Conservation (phyloP, 2,888 invertebrate genomes). For the Odontothrips loti region DNA sequence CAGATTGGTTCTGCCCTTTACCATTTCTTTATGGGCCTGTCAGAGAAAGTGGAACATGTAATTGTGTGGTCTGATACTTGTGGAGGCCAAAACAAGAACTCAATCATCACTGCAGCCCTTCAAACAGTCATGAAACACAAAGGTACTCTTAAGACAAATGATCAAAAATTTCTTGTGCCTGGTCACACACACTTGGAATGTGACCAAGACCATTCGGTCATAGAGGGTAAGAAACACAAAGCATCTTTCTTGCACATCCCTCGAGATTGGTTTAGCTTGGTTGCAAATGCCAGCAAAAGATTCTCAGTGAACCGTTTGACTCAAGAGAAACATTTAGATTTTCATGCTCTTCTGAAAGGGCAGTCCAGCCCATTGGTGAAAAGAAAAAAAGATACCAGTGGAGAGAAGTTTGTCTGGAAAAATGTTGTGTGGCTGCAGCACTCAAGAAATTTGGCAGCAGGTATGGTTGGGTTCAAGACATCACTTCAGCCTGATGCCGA, state of each 20-base stretch:
- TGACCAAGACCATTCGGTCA: neutral
- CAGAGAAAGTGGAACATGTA: conserved; percentile 23
- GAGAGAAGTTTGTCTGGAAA: neutral
- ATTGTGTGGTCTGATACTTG: conserved; percentile 37
- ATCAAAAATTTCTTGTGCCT: conserved; percentile 36
- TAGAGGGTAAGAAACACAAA: neutral
- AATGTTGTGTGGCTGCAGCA: neutral
- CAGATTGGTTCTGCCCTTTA: conserved; percentile 38
- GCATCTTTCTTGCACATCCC: neutral
- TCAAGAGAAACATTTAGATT: neutral
- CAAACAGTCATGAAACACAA: conserved; percentile 32
- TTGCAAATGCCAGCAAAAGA: neutral
- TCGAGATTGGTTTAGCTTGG: neutral
- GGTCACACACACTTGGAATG: neutral
- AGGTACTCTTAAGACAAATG: conserved; percentile 34
- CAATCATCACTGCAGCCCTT: conserved; percentile 37
- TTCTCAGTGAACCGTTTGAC: neutral
- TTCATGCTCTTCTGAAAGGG: neutral
- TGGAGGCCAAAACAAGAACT: conserved; percentile 39
- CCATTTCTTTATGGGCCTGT: neutral
- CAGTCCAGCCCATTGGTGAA: neutral
- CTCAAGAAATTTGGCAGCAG: neutral
- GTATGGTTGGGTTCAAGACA: neutral
- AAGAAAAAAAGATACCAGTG: neutral
- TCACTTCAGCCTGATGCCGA: neutral